phyloP scores from a whole-genome alignment of 1,140 invertebrate species.

The Aplysia californica region DNA sequence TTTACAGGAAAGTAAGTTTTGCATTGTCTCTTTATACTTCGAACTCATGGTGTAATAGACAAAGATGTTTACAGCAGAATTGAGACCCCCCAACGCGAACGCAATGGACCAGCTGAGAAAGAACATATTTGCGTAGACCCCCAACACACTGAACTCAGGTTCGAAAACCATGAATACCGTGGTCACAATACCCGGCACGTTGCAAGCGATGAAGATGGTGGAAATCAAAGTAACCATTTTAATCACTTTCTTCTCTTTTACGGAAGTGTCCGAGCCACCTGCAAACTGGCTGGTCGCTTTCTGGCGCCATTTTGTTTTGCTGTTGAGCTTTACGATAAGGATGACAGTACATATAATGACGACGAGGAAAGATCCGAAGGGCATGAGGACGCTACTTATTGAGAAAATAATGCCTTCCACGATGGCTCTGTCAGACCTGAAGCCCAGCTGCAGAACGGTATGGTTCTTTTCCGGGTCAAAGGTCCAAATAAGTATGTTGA shows the following conservation, averaged over 20 bases:
- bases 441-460: background rate
- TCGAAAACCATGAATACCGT: background rate
- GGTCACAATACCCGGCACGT: background rate
- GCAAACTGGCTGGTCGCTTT: background rate
- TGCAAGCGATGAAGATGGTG: background rate
- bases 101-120: background rate
- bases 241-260: background rate
- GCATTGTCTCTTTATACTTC: too few relatives aligned
- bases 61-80: constrained; percentile 17
- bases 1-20: too few relatives aligned
- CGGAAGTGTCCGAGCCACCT: background rate
- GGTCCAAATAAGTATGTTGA: background rate
- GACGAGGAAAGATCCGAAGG: background rate
- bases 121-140: background rate
- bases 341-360: background rate
- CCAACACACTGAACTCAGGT: constrained; percentile 1
- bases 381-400: background rate
- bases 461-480: background rate
- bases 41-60: constrained; percentile 17
- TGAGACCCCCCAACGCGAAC: background rate
- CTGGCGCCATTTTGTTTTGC: background rate
- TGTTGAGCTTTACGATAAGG: background rate
- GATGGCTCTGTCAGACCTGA: background rate
- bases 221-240: constrained; percentile 1
- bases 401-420: background rate